Base-by-base conservation (phyloP, 2,888 invertebrate species). In the Drosophila neonasuta region DNA sequence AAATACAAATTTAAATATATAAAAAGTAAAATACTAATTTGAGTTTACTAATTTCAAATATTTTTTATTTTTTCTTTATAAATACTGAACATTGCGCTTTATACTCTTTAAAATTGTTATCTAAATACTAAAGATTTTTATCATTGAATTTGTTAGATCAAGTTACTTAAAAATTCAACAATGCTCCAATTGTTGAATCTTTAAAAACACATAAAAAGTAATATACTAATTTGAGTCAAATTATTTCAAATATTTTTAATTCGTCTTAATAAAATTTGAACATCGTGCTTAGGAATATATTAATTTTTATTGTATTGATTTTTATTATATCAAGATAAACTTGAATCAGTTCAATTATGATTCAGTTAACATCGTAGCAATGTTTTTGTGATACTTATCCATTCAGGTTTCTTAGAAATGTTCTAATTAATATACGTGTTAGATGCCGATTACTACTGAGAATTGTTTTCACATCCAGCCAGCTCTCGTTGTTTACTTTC, bases 241-340 rank as follows among this genome's bases (percentile, higher is more conserved):
- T 36, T n/a, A 36, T n/a, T 36, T 36, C 36, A 36, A 36, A 36
- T 36, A 36, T 36, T 36, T 11, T 36, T 36, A 36, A 36, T 36
- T 36, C 36, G 8, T 41, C 39, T 41, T 15, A 41, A 41, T 41
- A 41, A 15, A 41, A 41, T 24, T 5, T 24, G 24, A 24, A 24
- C 6, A 13, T 41, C 39, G 13, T 41, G 13, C 39, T 4, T 13
- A 15, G 6, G 39, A 13, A 41, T 41, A 41, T 6, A 41, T 41
- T 15, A 41, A 41, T 7, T 15, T 41, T 36, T 6, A 36, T 36
- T 36, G 11, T 32, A 32, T 32, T 36, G 11, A 32, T 32, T 36
- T 5, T n/a, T 36, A 36, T 36, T 36, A 41, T 13, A 13, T 13
- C 15, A 13, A 41, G 39, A 41, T 41, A 41, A 36, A 36, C 36